phyloP scores from a whole-genome alignment of 2,113 vertebrate genomes.

The Hystrix brachyura region DNA sequence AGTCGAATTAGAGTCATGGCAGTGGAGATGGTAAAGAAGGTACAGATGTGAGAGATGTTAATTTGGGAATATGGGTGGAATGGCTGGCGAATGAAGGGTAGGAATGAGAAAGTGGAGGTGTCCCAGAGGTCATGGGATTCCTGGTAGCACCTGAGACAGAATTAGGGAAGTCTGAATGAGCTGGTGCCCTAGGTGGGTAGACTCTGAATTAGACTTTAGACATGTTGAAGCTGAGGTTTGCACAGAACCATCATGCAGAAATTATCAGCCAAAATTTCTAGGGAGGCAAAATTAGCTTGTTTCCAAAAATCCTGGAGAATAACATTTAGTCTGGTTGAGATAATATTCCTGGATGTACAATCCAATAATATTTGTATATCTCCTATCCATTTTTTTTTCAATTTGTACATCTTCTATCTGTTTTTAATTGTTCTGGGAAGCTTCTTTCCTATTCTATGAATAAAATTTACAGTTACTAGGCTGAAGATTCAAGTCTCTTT shows the following conservation, averaged over 20 bases:
- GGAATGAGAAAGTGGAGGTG: background rate
- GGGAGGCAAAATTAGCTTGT: conserved; percentile 55
- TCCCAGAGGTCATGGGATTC: background rate
- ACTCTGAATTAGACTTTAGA: conserved; percentile 57
- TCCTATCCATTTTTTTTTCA: conserved; percentile 59
- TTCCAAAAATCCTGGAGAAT: conserved; percentile 49
- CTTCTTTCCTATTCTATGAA: conserved; percentile 34
- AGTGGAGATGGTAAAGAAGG: background rate
- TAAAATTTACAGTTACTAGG: conserved; percentile 15
- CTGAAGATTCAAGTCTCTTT: background rate
- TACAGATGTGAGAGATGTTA: background rate
- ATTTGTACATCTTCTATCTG: conserved; percentile 21
- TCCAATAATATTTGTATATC: conserved; percentile 41
- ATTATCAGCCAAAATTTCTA: conserved; percentile 31
- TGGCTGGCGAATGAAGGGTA: background rate
- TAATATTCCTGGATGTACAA: conserved; percentile 41
- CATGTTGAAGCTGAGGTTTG: conserved; percentile 45
- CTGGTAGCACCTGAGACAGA: conserved; percentile 33
- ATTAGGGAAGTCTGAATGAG: conserved; percentile 11
- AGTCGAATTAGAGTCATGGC: background rate
- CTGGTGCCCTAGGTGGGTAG: background rate
- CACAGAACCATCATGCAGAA: background rate
- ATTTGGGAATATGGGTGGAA: background rate
- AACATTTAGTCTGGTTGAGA: conserved; percentile 36
- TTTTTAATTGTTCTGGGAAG: conserved; percentile 60